phyloP scores from a whole-genome alignment of 2,888 invertebrate genomes.

The Polydrusus tereticollis region DNA sequence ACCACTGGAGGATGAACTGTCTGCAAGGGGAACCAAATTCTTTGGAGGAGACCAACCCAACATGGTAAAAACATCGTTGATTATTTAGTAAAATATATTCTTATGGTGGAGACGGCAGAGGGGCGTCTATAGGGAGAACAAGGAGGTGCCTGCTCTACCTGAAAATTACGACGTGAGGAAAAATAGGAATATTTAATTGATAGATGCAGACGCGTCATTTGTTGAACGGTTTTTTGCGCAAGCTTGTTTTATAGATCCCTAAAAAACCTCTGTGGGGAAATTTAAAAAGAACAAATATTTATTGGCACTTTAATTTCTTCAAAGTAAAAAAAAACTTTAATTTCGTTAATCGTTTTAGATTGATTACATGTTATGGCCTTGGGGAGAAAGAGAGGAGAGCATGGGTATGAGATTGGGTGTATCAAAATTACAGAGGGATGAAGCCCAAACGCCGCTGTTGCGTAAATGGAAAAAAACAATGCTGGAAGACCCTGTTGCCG shows the following conservation, averaged over 20 bases:
- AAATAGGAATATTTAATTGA: no score
- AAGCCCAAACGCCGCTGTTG: constrained; percentile 55
- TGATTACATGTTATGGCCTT: constrained; percentile 64
- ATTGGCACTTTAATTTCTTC: no score
- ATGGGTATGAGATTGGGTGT: constrained; percentile 54
- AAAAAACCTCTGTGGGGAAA: no score
- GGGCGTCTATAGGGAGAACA: no score
- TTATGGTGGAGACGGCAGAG: background rate
- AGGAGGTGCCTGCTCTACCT: no score
- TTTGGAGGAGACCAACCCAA: constrained; percentile 62
- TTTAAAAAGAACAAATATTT: no score
- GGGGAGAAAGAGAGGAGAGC: constrained; percentile 59
- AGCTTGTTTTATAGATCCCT: no score
- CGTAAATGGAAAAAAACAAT: constrained; percentile 58
- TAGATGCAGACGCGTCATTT: no score
- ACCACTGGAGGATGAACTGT: constrained; percentile 60
- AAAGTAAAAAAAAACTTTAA: background rate
- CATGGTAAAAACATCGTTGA: constrained; percentile 55
- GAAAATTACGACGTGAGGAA: no score
- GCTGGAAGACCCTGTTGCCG: constrained; percentile 53
- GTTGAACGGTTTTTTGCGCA: no score
- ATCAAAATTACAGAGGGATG: constrained; percentile 56
- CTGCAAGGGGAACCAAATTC: constrained; percentile 55
- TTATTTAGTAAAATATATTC: background rate
- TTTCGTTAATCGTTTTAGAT: constrained; percentile 52